Evolutionary conservation across 2,888 invertebrate genomes (phyloP), one percentile per base, ranked within the genome.

Genomic region (Lycophotia porphyrea): DNA sequence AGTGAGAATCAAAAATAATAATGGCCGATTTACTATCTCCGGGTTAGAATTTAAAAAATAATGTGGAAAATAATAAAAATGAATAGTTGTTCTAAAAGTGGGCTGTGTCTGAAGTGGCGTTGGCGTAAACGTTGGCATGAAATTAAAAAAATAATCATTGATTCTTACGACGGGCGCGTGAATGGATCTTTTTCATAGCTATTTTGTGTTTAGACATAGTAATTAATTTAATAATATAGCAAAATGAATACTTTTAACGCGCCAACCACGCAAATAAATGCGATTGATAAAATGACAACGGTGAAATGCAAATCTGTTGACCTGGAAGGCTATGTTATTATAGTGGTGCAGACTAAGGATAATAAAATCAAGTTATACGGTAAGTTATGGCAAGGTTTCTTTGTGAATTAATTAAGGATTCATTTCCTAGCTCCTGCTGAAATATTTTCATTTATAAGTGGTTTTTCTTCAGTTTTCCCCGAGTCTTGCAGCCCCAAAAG

Each of bases 361-460:
- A 98, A 99, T 94, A 98, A 98, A 97, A 98, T 99, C 91, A 99
- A 99, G 97, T 97, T 99, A 87, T 99, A 99, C 93, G 99, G 98
- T 98, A 95, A 95, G 96, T 93, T 9, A 36, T 39, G 18, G 8
- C 0, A 21, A 47, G 1, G 0, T 27, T 47, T 39, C 13, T 27
- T 27, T 27, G 5, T 27, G 1, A 11, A 34, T 64, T 47, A 49
- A n/a, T 9, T 47, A 27, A 0, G 8, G 0, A 74, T 27, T n/a
- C 11, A 34, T 58, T 24, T 39, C 0, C 0, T 18, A 39, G n/a
- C 2, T 15, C 13, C 42, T 39, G 13, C n/a, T 80, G 31, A 31
- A 31, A 21, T 0, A 63, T 44, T 55, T 73, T 8, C 27, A 11
- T 39, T 39, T 63, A 39, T 8, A 63, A 15, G 21, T 8, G 9